Evolutionary conservation across 2,888 invertebrate genomes (phyloP).

Genomic region (Onthophagus sagittarius): DNA sequence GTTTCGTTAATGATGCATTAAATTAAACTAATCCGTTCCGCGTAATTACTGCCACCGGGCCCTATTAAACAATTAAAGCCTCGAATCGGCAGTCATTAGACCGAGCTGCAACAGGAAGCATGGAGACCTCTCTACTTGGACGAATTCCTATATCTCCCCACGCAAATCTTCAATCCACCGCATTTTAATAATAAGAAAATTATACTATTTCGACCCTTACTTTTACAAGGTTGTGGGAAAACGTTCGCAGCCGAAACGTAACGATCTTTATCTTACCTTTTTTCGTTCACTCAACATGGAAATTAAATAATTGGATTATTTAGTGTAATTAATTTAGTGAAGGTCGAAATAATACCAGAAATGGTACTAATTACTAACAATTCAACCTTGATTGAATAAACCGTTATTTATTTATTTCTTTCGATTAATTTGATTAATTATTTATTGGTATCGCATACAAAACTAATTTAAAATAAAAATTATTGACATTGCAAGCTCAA

Average conservation of each 20-base stretch:
- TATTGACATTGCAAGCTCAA: not conserved
- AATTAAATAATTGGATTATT: not conserved
- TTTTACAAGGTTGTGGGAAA: not conserved
- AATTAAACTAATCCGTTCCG: constrained; percentile 21
- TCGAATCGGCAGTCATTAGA: constrained; percentile 11
- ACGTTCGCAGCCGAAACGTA: not conserved
- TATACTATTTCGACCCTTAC: not conserved
- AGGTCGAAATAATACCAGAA: too few species aligned
- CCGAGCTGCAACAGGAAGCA: not conserved
- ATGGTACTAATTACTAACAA: too few species aligned
- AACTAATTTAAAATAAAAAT: not conserved
- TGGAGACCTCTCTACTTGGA: not conserved
- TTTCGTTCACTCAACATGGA: not conserved
- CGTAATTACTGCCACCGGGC: constrained; percentile 13
- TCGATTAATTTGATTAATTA: too few species aligned
- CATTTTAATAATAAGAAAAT: not conserved
- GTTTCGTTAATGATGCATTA: constrained; percentile 21
- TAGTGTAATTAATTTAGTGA: not conserved
- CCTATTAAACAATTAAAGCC: constrained; percentile 12
- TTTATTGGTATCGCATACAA: not conserved
- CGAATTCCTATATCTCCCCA: not conserved
- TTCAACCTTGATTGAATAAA: too few species aligned
- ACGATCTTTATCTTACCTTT: not conserved
- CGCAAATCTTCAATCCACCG: not conserved
- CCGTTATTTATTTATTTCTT: too few species aligned